Evolutionary conservation across 2,888 invertebrate species (phyloP).

Genomic region (Hypena proboscidalis): DNA sequence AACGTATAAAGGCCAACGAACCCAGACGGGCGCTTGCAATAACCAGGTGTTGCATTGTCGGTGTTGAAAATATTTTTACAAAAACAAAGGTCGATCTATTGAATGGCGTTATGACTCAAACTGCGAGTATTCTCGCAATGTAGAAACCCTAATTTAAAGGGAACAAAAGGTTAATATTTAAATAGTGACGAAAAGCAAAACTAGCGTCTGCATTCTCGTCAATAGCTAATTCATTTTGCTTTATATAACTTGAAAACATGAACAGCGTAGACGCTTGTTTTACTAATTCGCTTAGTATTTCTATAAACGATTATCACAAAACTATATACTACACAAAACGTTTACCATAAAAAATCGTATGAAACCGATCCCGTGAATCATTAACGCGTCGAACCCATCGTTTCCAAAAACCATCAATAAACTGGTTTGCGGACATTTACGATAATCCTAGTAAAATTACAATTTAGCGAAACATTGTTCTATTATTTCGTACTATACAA

Average conservation of each 20-base stretch:
- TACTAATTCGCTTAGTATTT: slow-evolving; percentile 16
- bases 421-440: slow-evolving; percentile 34
- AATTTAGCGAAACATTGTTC: slow-evolving; percentile 33
- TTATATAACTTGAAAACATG: not conserved
- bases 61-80: slow-evolving; percentile 36
- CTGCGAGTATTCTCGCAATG: slow-evolving; percentile 32
- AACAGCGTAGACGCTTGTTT: slow-evolving; percentile 20
- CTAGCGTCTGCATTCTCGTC: slow-evolving; percentile 13
- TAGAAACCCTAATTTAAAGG: slow-evolving; percentile 34
- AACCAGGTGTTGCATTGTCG: slow-evolving; percentile 46
- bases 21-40: slow-evolving; percentile 44
- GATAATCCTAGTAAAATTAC: slow-evolving; percentile 26
- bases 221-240: not conserved
- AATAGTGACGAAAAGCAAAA: slow-evolving; percentile 30
- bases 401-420: slow-evolving; percentile 42
- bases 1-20: slow-evolving; percentile 48
- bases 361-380: slow-evolving; percentile 59
- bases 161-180: slow-evolving; percentile 29
- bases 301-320: slow-evolving; percentile 33
- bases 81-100: slow-evolving; percentile 49
- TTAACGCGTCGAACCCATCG: slow-evolving; percentile 33
- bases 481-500: slow-evolving; percentile 14
- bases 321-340: slow-evolving; percentile 38
- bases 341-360: slow-evolving; percentile 38
- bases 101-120: slow-evolving; percentile 55